Percentiles rank a stretch among this genome's conserved stretches.
Evolutionary conservation across 2,113 vertebrate species (phyloP).

Genomic region (Misgurnus anguillicaudatus): DNA sequence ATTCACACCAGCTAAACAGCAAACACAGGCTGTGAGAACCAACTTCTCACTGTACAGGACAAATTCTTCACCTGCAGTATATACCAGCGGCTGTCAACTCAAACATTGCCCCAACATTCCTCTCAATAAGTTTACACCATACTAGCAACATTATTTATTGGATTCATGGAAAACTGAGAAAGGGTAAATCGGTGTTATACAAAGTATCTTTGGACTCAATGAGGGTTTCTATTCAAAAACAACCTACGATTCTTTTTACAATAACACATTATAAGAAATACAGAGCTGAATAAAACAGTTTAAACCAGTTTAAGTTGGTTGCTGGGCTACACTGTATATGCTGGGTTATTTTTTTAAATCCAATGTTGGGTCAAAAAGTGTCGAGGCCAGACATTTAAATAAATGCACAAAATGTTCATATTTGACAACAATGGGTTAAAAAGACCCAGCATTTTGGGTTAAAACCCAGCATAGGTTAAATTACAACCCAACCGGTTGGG

Average conservation of each 20-base stretch:
- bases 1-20: constrained; percentile 60
- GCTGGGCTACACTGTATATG: too few species aligned
- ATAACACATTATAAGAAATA: not conserved
- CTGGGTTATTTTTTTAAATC: too few species aligned
- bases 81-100: constrained; percentile 47
- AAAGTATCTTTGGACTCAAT: not conserved
- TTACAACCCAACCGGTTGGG: too few species aligned
- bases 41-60: constrained; percentile 43
- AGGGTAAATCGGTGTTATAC: not conserved
- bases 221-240: not conserved
- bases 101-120: constrained; percentile 47
- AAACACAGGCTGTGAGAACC: constrained; percentile 61
- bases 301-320: too few species aligned
- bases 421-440: too few species aligned
- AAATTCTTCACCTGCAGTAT: constrained; percentile 57
- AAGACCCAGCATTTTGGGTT: too few species aligned
- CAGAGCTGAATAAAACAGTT: too few species aligned
- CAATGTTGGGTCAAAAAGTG: too few species aligned
- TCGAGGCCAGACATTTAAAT: too few species aligned
- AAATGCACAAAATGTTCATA: too few species aligned
- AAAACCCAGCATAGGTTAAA: too few species aligned
- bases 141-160: constrained; percentile 20
- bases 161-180: constrained; percentile 15
- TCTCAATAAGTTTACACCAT: constrained; percentile 21
- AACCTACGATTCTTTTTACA: not conserved